These are phyloP conservation scores for Drosophila ochracea DNA, from an alignment of 2,888 invertebrate genomes.

Conservation along the genomic window DNA sequence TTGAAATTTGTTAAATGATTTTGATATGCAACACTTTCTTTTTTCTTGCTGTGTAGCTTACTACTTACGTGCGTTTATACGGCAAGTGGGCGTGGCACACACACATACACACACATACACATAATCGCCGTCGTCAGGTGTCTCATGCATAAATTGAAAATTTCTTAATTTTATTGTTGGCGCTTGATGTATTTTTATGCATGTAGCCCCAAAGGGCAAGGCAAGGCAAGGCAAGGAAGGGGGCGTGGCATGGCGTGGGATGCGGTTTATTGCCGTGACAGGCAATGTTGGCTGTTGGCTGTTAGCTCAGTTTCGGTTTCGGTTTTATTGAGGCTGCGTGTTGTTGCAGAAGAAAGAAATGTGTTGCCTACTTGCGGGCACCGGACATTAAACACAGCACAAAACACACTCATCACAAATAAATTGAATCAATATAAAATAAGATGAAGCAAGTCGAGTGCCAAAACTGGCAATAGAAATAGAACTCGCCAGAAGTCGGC, in stretches of 20 bases:
- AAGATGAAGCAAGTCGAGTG: slow-evolving; percentile 40
- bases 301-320: background rate
- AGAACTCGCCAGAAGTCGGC: background rate
- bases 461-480: slow-evolving; percentile 21
- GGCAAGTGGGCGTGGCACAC: slow-evolving; percentile 43
- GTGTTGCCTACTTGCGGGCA: slow-evolving; percentile 39
- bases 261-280: slow-evolving; percentile 56
- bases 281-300: slow-evolving; percentile 14
- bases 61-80: slow-evolving; percentile 5
- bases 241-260: slow-evolving; percentile 8
- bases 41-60: slow-evolving; percentile 11
- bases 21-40: background rate
- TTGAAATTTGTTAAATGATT: background rate
- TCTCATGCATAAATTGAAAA: slow-evolving; percentile 78
- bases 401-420: slow-evolving; percentile 47
- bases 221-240: background rate
- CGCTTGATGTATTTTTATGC: slow-evolving; percentile 59
- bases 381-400: slow-evolving; percentile 50
- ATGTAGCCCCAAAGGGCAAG: slow-evolving; percentile 1
- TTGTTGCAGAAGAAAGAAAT: slow-evolving; percentile 11
- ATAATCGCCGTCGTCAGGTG: slow-evolving; percentile 61
- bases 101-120: background rate
- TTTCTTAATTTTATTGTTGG: slow-evolving; percentile 78
- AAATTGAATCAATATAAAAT: slow-evolving; percentile 71
- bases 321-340: slow-evolving; percentile 17